phyloP scores from a whole-genome alignment of 2,797 vertebrate genomes.

The Sebastes alutus region DNA sequence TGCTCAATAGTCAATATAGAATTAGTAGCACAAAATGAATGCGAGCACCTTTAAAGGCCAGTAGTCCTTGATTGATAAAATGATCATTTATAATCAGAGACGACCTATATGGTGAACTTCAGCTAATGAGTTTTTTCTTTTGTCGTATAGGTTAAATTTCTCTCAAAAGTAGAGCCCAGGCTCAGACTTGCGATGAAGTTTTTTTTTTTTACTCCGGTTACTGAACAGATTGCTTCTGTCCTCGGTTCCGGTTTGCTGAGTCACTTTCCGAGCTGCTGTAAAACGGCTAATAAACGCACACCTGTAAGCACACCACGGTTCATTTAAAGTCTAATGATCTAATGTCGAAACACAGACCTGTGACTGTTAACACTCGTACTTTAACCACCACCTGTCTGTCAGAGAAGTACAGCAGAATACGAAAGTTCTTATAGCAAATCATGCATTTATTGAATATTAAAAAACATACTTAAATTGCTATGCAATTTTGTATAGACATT shows the following conservation, averaged over 20 bases:
- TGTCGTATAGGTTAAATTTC: conserved; percentile 12
- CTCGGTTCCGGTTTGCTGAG: conserved; percentile 24
- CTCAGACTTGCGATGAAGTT: not conserved
- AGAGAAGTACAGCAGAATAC: not conserved
- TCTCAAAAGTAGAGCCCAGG: not conserved
- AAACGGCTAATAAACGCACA: conserved; percentile 40
- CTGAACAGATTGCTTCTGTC: conserved; percentile 19
- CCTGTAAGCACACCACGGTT: conserved; percentile 53
- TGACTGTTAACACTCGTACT: not conserved
- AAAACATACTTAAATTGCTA: not conserved
- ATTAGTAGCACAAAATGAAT: conserved; percentile 8
- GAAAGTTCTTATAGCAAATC: not conserved
- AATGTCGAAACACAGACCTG: conserved; percentile 30
- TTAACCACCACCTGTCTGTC: conserved; percentile 17
- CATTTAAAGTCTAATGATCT: conserved; percentile 49
- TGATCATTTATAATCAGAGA: conserved; percentile 2
- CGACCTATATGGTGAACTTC: conserved; percentile 25
- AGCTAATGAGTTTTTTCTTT: conserved; percentile 23
- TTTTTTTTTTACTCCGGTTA: no score
- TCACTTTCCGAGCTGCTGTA: conserved; percentile 26
- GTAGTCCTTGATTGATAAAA: conserved; percentile 10
- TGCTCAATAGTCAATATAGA: not conserved
- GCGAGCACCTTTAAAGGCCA: conserved; percentile 23
- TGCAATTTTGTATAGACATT: not conserved
- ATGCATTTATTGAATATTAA: not conserved